phyloP scores from a whole-genome alignment of 2,888 invertebrate species.

The Erebia epiphron region DNA sequence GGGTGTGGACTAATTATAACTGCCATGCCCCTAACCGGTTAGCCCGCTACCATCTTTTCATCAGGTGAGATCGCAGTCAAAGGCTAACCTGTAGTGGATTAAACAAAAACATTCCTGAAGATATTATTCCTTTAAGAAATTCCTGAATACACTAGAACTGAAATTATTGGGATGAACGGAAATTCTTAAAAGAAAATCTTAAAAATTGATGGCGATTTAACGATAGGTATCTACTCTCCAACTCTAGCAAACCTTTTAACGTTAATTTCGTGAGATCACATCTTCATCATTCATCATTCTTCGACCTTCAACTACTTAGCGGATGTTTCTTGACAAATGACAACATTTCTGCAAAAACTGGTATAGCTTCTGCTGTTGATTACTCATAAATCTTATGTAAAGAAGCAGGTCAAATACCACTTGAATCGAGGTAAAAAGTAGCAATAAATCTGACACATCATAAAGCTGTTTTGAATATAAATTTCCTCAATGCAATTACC shows the following conservation, averaged over 20 bases:
- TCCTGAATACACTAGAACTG: too few relatives aligned
- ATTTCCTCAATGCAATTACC: conserved; percentile 8
- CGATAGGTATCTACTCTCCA: too few relatives aligned
- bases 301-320: conserved; percentile 3
- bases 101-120: too few relatives aligned
- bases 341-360: not conserved
- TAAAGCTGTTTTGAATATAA: not conserved
- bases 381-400: not conserved
- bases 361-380: not conserved
- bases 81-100: too few relatives aligned
- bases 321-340: conserved; percentile 3
- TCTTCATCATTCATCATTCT: not conserved
- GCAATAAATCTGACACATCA: conserved; percentile 3
- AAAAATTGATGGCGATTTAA: too few relatives aligned
- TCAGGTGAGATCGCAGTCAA: too few relatives aligned
- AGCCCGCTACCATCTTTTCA: too few relatives aligned
- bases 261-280: too few relatives aligned
- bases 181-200: not conserved
- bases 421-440: not conserved
- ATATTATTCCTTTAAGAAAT: too few relatives aligned
- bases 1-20: too few relatives aligned
- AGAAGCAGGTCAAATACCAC: conserved; percentile 2
- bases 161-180: not conserved
- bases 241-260: too few relatives aligned
- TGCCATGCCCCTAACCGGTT: too few relatives aligned